Conservation (phyloP, 1,140 invertebrate species). For the Euura saliciscinereae region DNA sequence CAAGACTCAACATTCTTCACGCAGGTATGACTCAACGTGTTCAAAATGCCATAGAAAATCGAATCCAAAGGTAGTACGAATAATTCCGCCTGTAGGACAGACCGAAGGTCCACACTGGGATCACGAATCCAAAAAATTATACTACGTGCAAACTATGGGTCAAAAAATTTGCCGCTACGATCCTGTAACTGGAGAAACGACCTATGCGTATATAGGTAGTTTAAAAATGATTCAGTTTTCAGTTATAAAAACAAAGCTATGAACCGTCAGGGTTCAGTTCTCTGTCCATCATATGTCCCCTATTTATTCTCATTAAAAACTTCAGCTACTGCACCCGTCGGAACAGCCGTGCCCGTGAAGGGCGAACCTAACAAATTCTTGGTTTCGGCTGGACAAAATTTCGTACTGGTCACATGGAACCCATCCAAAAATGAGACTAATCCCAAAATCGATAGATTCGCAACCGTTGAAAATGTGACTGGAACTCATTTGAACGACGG, state of each 20-base stretch:
- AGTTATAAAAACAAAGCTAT: no score
- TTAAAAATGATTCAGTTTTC: no score
- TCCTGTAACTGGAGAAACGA: slow-evolving; percentile 58
- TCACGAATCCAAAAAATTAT: slow-evolving; percentile 64
- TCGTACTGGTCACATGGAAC: slow-evolving; percentile 73
- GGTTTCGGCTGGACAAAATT: slow-evolving; percentile 65
- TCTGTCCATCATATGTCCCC: no score
- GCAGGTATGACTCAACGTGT: no score
- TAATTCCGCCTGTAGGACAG: slow-evolving; percentile 52
- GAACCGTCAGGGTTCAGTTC: no score
- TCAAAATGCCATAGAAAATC: no score
- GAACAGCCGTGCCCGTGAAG: slow-evolving; percentile 73
- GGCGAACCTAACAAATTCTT: slow-evolving; percentile 67
- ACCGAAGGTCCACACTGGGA: slow-evolving; percentile 76
- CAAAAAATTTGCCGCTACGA: slow-evolving; percentile 66
- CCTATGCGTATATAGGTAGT: slow-evolving; percentile 54
- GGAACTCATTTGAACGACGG: slow-evolving; percentile 84
- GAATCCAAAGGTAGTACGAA: no score
- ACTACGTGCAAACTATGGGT: slow-evolving; percentile 70
- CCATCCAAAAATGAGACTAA: slow-evolving; percentile 59
- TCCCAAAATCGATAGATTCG: slow-evolving; percentile 57
- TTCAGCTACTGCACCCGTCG: slow-evolving; percentile 60
- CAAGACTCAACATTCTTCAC: no score
- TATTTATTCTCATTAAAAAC: no score
- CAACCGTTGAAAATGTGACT: slow-evolving; percentile 66